Evolutionary conservation across 2,888 invertebrate species (phyloP).

Genomic region (Alentia gelatinosa): DNA sequence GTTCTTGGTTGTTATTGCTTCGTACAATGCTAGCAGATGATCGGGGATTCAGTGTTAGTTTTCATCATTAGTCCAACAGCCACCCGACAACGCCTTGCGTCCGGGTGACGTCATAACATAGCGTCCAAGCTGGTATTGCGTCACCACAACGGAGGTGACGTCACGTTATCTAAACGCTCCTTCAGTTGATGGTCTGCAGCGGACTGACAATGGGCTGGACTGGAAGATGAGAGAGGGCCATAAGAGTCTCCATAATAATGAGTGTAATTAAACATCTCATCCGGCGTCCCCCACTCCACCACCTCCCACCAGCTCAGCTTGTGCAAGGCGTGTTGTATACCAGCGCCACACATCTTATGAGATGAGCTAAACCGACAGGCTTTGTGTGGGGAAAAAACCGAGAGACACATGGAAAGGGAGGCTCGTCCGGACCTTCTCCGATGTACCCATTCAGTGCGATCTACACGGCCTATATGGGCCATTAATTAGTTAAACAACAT

Average conservation of each 20-base stretch:
- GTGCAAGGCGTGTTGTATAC: too few relatives aligned
- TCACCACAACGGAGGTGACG: neutral
- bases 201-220: neutral
- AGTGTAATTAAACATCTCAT: constrained; percentile 20
- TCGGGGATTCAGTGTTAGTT: neutral
- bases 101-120: neutral
- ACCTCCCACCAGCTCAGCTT: neutral
- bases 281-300: neutral
- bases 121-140: neutral
- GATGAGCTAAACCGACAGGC: neutral
- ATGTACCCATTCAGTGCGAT: neutral
- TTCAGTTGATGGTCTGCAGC: neutral
- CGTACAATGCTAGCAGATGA: neutral
- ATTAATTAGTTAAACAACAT: too few relatives aligned
- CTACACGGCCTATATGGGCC: neutral
- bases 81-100: neutral
- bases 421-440: too few relatives aligned
- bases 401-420: too few relatives aligned
- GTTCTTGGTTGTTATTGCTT: too few relatives aligned
- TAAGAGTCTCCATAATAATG: neutral
- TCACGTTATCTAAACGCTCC: constrained; percentile 8
- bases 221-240: neutral
- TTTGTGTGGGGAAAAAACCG: too few relatives aligned
- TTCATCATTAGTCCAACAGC: neutral
- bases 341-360: neutral